Percentiles rank a stretch among this genome's conserved stretches.
Evolutionary conservation across 2,797 vertebrate genomes (phyloP).

Genomic region (Coregonus sp.): DNA sequence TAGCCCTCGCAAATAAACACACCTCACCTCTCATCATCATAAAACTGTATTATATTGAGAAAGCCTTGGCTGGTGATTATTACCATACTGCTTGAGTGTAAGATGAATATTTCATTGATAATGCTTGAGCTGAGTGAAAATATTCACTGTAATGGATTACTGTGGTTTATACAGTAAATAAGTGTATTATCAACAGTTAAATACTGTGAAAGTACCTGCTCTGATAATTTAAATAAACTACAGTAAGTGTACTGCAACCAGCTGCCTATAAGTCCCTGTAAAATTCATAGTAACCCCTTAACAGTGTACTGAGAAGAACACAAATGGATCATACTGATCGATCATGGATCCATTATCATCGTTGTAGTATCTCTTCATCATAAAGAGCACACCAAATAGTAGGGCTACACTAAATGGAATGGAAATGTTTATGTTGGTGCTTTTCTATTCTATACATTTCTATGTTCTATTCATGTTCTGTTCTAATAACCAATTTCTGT

Average conservation of each 20-base stretch:
- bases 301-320: not conserved
- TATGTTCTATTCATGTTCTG: too few relatives aligned
- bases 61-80: slow-evolving; percentile 8
- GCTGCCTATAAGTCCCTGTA: not conserved
- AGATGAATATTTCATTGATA: not conserved
- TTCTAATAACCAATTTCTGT: too few relatives aligned
- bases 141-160: not conserved
- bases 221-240: not conserved
- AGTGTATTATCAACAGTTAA: not conserved
- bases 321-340: not conserved
- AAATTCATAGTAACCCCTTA: not conserved
- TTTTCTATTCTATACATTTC: too few relatives aligned
- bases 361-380: not conserved
- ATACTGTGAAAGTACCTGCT: not conserved
- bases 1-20: slow-evolving; percentile 2
- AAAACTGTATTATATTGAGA: not conserved
- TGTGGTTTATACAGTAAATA: too few relatives aligned
- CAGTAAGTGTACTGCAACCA: not conserved
- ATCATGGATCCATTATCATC: not conserved
- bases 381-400: not conserved
- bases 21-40: not conserved
- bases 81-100: not conserved
- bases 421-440: too few relatives aligned
- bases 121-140: not conserved
- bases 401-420: not conserved